Percentiles rank a stretch among this genome's conserved stretches.
phyloP scores from a whole-genome alignment of 1,140 invertebrate genomes.

The Microplitis demolitor region DNA sequence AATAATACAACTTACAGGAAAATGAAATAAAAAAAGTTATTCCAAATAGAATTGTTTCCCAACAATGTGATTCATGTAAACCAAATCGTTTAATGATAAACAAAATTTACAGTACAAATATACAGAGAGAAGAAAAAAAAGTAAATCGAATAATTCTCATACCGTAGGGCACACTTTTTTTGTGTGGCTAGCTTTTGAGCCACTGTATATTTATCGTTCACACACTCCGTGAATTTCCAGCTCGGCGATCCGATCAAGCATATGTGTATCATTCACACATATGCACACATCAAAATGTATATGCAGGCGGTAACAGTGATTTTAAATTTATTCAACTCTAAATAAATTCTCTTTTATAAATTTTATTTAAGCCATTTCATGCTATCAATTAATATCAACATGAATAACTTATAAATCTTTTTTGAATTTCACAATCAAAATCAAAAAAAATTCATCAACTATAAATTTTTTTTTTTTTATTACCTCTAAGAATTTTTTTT shows the following conservation, averaged over 20 bases:
- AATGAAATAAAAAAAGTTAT: too few species aligned
- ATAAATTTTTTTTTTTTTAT: too few species aligned
- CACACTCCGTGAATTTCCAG: constrained; percentile 18
- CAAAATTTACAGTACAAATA: neutral
- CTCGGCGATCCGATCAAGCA: constrained; percentile 10
- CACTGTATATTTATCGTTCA: neutral
- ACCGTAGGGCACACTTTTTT: neutral
- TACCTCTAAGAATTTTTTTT: too few species aligned
- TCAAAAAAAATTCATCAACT: too few species aligned
- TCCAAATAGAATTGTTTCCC: too few species aligned
- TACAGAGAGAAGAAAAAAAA: neutral
- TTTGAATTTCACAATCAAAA: too few species aligned
- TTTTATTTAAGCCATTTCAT: neutral
- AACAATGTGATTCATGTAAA: neutral
- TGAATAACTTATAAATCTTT: too few species aligned
- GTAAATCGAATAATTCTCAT: constrained; percentile 5
- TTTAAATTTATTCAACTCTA: constrained; percentile 10
- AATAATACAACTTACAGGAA: too few species aligned
- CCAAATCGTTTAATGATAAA: neutral
- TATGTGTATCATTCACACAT: constrained; percentile 8
- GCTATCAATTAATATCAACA: too few species aligned
- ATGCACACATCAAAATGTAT: constrained; percentile 4
- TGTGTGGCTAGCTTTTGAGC: constrained; percentile 9
- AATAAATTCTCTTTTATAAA: constrained; percentile 1
- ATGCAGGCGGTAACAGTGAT: constrained; percentile 11